A percentile compares a stretch with the other conserved stretches of the same genome.
phyloP scores from a whole-genome alignment of 2,797 vertebrate genomes.

The Buceros bicornis region DNA sequence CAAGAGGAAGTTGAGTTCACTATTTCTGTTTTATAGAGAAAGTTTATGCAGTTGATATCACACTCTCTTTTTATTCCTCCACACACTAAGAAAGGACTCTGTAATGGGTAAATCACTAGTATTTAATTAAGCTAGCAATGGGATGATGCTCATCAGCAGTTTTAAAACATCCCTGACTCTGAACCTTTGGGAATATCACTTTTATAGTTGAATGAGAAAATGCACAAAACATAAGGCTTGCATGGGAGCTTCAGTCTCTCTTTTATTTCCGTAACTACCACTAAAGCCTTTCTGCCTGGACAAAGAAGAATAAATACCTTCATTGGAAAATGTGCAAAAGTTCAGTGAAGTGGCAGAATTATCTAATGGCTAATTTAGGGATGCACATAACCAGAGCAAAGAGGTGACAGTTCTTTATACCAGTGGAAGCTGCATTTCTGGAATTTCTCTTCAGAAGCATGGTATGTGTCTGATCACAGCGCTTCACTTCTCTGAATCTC shows the following conservation, averaged over 20 bases:
- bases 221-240: conserved; percentile 29
- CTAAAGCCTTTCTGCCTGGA: neutral
- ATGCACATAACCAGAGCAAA: conserved; percentile 22
- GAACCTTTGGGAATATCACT: conserved; percentile 19
- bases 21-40: neutral
- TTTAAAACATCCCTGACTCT: conserved; percentile 13
- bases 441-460: neutral
- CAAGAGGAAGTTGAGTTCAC: neutral
- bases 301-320: conserved; percentile 21
- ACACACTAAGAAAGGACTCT: neutral
- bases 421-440: conserved; percentile 31
- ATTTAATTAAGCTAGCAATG: conserved; percentile 32
- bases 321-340: neutral
- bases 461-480: neutral
- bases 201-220: conserved; percentile 32
- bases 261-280: conserved; percentile 38
- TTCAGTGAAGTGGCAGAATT: conserved; percentile 53
- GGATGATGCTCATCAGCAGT: conserved; percentile 7
- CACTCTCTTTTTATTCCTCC: neutral
- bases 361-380: conserved; percentile 52
- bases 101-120: neutral
- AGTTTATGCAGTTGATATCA: neutral
- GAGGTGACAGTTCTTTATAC: conserved; percentile 9
- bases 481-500: neutral
- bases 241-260: conserved; percentile 19